Conservation (phyloP, 2,113 vertebrate genomes). For the Tenrec ecaudatus region DNA sequence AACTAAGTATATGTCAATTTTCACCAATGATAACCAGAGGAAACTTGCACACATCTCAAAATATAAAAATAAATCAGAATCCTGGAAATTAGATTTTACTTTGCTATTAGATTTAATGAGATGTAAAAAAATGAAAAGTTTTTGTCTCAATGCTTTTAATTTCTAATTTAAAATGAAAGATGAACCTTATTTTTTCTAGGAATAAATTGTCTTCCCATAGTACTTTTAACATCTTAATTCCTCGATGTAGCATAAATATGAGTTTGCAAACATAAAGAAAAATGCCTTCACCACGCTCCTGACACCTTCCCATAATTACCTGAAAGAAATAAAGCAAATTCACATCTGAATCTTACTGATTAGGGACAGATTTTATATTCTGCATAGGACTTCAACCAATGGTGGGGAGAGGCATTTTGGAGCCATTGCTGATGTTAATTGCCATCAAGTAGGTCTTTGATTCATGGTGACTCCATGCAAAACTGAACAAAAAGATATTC, state of each 20-base stretch:
- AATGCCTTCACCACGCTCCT: too few species aligned
- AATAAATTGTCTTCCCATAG: constrained; percentile 21
- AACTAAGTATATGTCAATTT: not conserved
- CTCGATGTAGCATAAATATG: not conserved
- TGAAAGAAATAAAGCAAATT: not conserved
- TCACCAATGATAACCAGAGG: not conserved
- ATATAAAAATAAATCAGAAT: not conserved
- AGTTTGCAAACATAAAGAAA: not conserved
- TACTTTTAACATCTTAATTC: constrained; percentile 8
- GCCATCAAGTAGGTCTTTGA: not conserved
- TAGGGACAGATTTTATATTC: not conserved
- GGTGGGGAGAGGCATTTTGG: not conserved
- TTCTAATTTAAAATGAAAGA: not conserved
- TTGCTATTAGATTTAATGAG: not conserved
- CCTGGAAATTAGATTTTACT: constrained; percentile 50
- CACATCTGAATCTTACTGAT: not conserved
- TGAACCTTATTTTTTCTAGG: not conserved
- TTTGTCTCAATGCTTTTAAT: not conserved
- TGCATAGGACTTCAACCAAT: not conserved
- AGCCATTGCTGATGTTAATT: not conserved
- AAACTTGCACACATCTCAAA: not conserved
- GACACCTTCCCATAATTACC: not conserved
- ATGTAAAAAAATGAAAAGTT: not conserved
- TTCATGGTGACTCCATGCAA: not conserved
- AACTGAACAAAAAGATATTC: not conserved